Evolutionary conservation across 1,140 invertebrate species (phyloP).

Genomic region (Eumaeus atala): DNA sequence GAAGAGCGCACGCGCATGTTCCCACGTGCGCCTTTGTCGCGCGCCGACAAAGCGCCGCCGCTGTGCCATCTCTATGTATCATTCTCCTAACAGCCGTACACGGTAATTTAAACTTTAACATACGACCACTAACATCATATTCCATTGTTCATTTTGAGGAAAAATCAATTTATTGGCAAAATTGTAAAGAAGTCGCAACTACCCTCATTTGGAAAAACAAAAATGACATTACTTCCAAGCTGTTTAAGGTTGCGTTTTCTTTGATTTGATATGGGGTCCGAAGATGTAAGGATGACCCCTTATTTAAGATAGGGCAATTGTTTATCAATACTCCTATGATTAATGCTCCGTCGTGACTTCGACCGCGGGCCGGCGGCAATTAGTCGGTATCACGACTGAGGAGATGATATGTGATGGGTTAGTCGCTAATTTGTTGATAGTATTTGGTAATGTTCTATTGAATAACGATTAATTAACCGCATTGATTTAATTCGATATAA

Average conservation of each 20-base stretch:
- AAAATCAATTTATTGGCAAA: constrained; percentile 15
- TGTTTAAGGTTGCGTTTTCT: constrained; percentile 22
- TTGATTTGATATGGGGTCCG: constrained; percentile 24
- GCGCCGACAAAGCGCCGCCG: constrained; percentile 58
- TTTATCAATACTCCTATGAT: constrained; percentile 64
- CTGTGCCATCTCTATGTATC: constrained; percentile 40
- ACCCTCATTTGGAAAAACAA: constrained; percentile 3
- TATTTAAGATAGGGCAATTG: constrained; percentile 69
- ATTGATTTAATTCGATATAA: too few species aligned
- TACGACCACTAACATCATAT: constrained; percentile 11
- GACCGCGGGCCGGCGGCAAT: constrained; percentile 43
- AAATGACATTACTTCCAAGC: constrained; percentile 8
- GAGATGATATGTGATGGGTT: constrained; percentile 62
- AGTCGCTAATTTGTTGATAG: constrained; percentile 47
- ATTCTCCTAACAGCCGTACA: constrained; percentile 13
- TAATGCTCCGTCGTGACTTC: constrained; percentile 46
- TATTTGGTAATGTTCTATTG: too few species aligned
- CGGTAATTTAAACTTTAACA: constrained; percentile 6
- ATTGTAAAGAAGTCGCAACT: constrained; percentile 21
- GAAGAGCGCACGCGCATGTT: constrained; percentile 58
- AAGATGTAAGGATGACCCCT: constrained; percentile 51
- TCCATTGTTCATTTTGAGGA: constrained; percentile 14
- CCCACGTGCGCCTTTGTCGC: constrained; percentile 68
- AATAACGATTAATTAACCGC: too few species aligned
- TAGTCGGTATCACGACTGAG: constrained; percentile 56